Conservation (phyloP, 2,113 vertebrate species). For the Gymnobelideus leadbeateri region DNA sequence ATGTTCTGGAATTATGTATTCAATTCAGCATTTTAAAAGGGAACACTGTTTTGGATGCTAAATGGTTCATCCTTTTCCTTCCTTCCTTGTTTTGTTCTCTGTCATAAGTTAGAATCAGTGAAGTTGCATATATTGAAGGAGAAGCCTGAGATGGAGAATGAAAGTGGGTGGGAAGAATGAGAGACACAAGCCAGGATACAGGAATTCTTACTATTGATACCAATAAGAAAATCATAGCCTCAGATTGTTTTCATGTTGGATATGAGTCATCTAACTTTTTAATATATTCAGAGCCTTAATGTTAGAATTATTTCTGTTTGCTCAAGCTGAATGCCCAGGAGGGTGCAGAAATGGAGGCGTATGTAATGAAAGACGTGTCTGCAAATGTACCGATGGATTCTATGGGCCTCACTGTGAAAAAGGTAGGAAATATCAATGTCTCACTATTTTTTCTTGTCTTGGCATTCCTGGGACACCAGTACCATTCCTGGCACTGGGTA, state of each 20-base stretch:
- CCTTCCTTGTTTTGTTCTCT: not conserved
- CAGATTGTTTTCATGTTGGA: not conserved
- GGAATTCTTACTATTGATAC: not conserved
- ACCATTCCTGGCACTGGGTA: not conserved
- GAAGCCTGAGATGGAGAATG: not conserved
- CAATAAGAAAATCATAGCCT: not conserved
- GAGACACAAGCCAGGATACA: not conserved
- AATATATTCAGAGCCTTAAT: not conserved
- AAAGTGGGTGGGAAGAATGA: not conserved
- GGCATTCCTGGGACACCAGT: not conserved
- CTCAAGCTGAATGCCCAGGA: slow-evolving; percentile 91
- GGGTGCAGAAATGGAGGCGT: slow-evolving; percentile 92
- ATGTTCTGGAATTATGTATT: not conserved
- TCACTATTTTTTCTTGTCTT: not conserved
- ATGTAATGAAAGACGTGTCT: slow-evolving; percentile 91
- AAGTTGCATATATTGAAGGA: not conserved
- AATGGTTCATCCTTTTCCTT: not conserved
- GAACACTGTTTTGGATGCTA: not conserved
- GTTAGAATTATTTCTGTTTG: slow-evolving; percentile 73
- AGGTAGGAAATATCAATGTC: slow-evolving; percentile 83
- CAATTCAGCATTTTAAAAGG: not conserved
- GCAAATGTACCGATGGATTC: slow-evolving; percentile 93
- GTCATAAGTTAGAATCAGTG: not conserved
- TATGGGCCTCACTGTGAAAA: slow-evolving; percentile 93
- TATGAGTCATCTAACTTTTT: not conserved